These are phyloP conservation scores for Trachelus stipa DNA, from an alignment of 2,888 invertebrate species.

Conservation along the genomic window DNA sequence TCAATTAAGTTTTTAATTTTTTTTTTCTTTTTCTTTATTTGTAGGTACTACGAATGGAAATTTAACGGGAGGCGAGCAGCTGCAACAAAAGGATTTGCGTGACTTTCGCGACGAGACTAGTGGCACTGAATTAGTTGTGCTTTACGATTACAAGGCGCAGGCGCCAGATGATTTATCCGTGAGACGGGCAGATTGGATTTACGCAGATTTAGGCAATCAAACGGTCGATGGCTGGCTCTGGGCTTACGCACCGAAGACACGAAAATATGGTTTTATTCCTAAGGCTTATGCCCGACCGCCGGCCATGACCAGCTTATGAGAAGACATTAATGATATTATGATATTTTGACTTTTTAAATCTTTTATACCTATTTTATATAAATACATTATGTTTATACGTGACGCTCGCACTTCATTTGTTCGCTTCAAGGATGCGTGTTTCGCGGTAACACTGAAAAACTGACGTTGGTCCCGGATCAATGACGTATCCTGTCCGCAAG, in stretches of 20 bases:
- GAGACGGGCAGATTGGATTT: slow-evolving; percentile 93
- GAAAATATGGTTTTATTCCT: slow-evolving; percentile 95
- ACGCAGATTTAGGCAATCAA: slow-evolving; percentile 92
- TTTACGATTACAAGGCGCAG: slow-evolving; percentile 96
- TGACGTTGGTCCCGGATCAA: background rate
- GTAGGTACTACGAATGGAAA: slow-evolving; percentile 55
- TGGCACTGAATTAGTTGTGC: slow-evolving; percentile 92
- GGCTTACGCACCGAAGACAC: slow-evolving; percentile 93
- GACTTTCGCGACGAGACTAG: slow-evolving; percentile 63
- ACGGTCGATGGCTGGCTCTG: slow-evolving; percentile 95
- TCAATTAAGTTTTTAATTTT: background rate
- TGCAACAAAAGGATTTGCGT: slow-evolving; percentile 60
- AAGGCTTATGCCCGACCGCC: slow-evolving; percentile 94
- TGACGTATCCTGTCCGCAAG: background rate
- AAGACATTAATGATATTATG: slow-evolving; percentile 38
- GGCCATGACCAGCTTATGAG: slow-evolving; percentile 87
- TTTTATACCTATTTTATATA: slow-evolving; percentile 50
- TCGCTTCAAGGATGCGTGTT: background rate
- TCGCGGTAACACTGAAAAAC: background rate
- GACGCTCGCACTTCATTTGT: background rate
- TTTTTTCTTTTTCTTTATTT: background rate
- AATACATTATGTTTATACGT: slow-evolving; percentile 34
- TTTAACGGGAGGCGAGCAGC: slow-evolving; percentile 43
- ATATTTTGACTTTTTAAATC: slow-evolving; percentile 37
- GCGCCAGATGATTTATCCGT: slow-evolving; percentile 94